These are phyloP conservation scores for Sebastes wilsoni DNA, from an alignment of 2,797 vertebrate genomes.

Conservation along the genomic window DNA sequence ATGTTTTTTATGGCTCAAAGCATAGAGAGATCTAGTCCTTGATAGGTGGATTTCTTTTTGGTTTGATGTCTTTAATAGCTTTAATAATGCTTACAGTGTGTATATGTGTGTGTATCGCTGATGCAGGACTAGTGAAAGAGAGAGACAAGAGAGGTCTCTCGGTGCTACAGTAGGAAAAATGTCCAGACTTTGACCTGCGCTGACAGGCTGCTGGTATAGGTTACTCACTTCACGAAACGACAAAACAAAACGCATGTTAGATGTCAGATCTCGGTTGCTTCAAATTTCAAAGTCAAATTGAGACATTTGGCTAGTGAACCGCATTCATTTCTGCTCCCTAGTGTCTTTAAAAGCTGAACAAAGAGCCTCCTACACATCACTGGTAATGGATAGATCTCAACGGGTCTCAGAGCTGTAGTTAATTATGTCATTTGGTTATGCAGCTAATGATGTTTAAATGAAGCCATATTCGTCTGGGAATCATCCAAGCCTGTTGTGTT, in stretches of 20 bases:
- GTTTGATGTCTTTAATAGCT: constrained; percentile 49
- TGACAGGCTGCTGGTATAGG: constrained; percentile 53
- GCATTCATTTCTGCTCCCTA: not conserved
- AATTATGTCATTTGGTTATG: not conserved
- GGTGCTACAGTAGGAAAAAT: constrained; percentile 69
- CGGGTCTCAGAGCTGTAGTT: not conserved
- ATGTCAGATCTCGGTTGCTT: constrained; percentile 10
- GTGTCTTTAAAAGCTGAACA: not conserved
- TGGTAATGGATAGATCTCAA: not conserved
- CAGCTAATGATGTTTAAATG: not conserved
- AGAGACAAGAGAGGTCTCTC: constrained; percentile 33
- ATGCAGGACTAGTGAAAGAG: constrained; percentile 53
- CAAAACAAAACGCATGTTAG: constrained; percentile 4
- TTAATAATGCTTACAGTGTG: constrained; percentile 25
- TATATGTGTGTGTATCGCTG: constrained; percentile 44
- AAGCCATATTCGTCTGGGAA: not conserved
- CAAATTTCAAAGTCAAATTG: not conserved
- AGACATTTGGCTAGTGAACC: not conserved
- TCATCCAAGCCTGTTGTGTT: not conserved
- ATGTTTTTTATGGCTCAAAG: constrained; percentile 59
- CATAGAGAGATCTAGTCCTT: constrained; percentile 53
- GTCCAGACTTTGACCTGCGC: constrained; percentile 54
- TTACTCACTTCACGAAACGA: constrained; percentile 4
- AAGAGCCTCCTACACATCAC: not conserved
- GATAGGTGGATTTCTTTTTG: constrained; percentile 46